phyloP scores from a whole-genome alignment of 2,888 invertebrate species.

The Alitta virens region DNA sequence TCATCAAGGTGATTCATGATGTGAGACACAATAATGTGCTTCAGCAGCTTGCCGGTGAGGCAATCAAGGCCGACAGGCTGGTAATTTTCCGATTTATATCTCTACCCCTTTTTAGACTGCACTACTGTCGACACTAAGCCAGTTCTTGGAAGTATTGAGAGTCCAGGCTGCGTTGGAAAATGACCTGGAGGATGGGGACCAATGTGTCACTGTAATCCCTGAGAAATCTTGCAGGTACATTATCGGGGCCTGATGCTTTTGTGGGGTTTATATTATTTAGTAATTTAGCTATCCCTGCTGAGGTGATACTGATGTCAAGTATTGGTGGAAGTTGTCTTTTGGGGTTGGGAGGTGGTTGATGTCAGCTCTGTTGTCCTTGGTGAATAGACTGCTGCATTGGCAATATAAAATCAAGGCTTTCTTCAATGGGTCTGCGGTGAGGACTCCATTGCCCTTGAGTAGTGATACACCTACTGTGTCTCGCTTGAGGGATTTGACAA shows the following conservation, averaged over 20 bases:
- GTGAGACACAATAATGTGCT: background rate
- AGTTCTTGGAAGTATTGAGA: background rate
- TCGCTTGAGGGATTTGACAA: background rate
- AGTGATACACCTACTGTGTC: background rate
- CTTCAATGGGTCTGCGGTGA: background rate
- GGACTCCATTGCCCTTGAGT: background rate
- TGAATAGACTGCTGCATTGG: background rate
- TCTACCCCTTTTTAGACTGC: background rate
- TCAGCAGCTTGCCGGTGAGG: constrained; percentile 22
- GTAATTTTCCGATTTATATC: background rate
- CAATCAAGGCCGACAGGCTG: constrained; percentile 23
- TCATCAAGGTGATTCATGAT: background rate
- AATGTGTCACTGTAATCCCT: background rate
- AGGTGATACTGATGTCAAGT: background rate
- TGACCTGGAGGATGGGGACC: background rate
- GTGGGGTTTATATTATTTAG: background rate
- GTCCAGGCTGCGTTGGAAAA: background rate
- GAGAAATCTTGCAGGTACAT: background rate
- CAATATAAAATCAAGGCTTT: background rate
- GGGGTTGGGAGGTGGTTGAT: no score
- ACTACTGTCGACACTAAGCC: background rate
- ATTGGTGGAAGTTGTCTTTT: background rate
- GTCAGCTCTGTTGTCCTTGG: no score
- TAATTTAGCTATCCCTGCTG: background rate
- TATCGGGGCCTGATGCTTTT: background rate